Conservation (phyloP, 2,797 vertebrate species). For the Myotis pilosus region DNA sequence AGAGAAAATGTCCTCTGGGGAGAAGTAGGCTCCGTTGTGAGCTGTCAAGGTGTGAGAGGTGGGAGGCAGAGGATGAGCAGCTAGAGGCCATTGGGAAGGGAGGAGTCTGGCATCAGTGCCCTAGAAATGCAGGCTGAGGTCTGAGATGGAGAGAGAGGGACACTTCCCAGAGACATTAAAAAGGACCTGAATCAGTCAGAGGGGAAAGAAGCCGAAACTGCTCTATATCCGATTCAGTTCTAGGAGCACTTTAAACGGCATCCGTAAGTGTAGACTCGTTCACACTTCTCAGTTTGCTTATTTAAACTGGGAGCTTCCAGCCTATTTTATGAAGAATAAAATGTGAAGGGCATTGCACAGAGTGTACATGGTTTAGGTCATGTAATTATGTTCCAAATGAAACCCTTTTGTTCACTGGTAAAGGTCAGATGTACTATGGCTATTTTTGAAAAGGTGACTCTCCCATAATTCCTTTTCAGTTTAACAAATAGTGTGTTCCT, state of each 20-base stretch:
- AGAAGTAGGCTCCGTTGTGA: background rate
- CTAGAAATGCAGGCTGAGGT: background rate
- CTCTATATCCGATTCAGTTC: background rate
- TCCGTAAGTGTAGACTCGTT: background rate
- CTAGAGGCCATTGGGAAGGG: background rate
- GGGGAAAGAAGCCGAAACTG: background rate
- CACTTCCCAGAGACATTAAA: background rate
- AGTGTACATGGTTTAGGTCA: background rate
- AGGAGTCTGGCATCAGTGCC: background rate
- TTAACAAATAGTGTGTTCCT: background rate
- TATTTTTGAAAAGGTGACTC: background rate
- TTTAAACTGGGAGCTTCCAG: background rate
- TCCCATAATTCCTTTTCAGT: background rate
- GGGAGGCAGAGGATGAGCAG: background rate
- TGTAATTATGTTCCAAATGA: background rate
- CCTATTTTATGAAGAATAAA: background rate
- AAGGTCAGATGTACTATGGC: conserved; percentile 56
- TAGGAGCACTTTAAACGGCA: background rate
- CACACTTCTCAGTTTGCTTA: background rate
- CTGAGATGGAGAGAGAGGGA: background rate
- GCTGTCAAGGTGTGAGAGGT: background rate
- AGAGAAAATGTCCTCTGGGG: background rate
- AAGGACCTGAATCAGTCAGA: background rate
- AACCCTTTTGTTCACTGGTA: background rate
- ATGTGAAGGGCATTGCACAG: background rate